These are phyloP conservation scores for Lithobates sylvaticus DNA, from an alignment of 2,797 vertebrate species.

Conservation along the genomic window DNA sequence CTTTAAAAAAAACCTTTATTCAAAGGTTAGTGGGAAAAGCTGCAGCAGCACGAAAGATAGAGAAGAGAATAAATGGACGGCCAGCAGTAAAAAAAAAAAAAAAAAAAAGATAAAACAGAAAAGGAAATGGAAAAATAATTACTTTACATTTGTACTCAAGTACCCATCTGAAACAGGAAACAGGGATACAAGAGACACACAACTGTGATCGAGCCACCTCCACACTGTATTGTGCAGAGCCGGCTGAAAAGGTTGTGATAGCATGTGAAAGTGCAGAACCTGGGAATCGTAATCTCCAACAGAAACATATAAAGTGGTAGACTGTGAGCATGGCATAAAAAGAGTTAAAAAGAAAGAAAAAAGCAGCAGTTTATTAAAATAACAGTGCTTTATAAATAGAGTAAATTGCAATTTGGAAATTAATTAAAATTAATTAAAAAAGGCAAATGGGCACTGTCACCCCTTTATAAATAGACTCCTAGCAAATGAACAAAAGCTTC, in stretches of 20 bases:
- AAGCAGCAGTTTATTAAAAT: too few species aligned
- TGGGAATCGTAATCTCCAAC: neutral
- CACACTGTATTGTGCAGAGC: neutral
- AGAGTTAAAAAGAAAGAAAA: too few species aligned
- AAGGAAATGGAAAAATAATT: slow-evolving; percentile 19
- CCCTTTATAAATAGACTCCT: too few species aligned
- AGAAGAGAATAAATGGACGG: slow-evolving; percentile 56
- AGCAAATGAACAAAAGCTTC: too few species aligned
- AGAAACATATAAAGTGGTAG: neutral
- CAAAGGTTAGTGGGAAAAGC: slow-evolving; percentile 61
- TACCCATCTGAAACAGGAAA: slow-evolving; percentile 1
- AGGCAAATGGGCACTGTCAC: too few species aligned
- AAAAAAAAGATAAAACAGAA: slow-evolving; percentile 16
- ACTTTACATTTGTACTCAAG: neutral
- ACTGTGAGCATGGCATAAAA: neutral
- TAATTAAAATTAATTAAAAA: too few species aligned
- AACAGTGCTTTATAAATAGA: too few species aligned
- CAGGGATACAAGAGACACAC: neutral
- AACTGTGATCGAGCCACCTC: neutral
- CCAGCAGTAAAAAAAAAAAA: neutral
- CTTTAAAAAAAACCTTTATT: slow-evolving; percentile 67
- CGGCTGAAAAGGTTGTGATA: too few species aligned
- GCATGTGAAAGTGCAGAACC: neutral
- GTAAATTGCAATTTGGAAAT: too few species aligned
- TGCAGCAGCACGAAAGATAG: slow-evolving; percentile 65